These are phyloP conservation scores for Octonoba sinensis DNA, from an alignment of 2,888 invertebrate species.

Conservation along the genomic window DNA sequence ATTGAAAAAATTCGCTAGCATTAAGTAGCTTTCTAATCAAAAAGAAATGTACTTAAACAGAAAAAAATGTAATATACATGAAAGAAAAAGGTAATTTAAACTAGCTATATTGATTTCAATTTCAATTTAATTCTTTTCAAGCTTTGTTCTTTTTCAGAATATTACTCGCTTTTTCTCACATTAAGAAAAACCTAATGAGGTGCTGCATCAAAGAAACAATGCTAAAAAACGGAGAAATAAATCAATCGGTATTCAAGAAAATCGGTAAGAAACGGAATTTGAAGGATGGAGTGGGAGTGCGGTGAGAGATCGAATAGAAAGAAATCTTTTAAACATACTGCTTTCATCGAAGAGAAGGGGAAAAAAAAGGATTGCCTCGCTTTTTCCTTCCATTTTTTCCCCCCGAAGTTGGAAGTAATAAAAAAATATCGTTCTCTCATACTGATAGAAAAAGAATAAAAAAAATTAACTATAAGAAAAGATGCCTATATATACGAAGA, in stretches of 20 bases:
- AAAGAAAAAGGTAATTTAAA: too few species aligned
- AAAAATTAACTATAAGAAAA: constrained; percentile 47
- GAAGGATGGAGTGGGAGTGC: constrained; percentile 38
- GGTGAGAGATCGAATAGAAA: constrained; percentile 34
- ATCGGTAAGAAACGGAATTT: constrained; percentile 20
- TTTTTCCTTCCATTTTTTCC: neutral
- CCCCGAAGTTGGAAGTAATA: neutral
- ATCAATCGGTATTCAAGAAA: constrained; percentile 33
- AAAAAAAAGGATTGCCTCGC: neutral
- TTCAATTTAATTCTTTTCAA: too few species aligned
- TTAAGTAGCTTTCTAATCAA: too few species aligned
- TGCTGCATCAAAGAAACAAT: neutral
- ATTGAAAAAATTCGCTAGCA: too few species aligned
- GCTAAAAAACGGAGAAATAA: constrained; percentile 1
- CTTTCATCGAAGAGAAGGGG: constrained; percentile 10
- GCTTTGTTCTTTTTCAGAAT: neutral
- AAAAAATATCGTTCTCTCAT: constrained; percentile 5
- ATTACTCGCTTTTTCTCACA: neutral
- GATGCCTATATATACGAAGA: constrained; percentile 36
- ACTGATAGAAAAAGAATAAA: constrained; percentile 15
- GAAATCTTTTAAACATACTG: constrained; percentile 29
- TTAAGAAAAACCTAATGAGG: neutral
- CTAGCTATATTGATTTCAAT: too few species aligned
- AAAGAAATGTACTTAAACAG: too few species aligned
- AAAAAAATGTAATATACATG: too few species aligned